phyloP scores from a whole-genome alignment of 2,113 vertebrate species.

The Misgurnus anguillicaudatus region DNA sequence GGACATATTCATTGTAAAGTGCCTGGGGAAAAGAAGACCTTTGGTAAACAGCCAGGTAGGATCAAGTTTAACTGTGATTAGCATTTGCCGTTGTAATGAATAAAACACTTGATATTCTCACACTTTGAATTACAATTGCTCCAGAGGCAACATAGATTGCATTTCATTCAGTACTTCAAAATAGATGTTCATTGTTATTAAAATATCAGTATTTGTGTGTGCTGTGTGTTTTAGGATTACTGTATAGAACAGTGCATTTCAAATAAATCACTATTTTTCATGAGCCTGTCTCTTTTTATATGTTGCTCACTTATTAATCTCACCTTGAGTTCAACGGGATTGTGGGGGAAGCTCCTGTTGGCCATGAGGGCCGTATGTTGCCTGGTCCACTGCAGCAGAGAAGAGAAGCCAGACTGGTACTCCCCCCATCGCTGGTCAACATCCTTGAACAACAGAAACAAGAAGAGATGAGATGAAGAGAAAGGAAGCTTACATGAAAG shows the following conservation, averaged over 20 bases:
- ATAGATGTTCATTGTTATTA: too few relatives aligned
- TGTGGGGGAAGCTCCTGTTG: conserved; percentile 94
- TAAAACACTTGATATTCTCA: not conserved
- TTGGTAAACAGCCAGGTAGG: conserved; percentile 18
- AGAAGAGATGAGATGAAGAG: not conserved
- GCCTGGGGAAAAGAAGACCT: conserved; percentile 72
- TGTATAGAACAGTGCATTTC: too few relatives aligned
- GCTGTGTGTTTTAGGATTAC: too few relatives aligned
- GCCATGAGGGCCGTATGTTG: conserved; percentile 92
- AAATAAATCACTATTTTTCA: too few relatives aligned
- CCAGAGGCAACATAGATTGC: not conserved
- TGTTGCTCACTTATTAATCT: not conserved
- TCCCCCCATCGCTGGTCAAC: conserved; percentile 93
- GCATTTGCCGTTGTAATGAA: not conserved
- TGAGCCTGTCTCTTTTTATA: too few relatives aligned
- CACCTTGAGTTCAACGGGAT: conserved; percentile 97
- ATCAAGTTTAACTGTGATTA: not conserved
- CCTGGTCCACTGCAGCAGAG: conserved; percentile 94
- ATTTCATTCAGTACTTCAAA: too few relatives aligned
- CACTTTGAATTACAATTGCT: not conserved
- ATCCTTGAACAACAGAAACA: conserved; percentile 75
- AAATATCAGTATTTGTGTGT: too few relatives aligned
- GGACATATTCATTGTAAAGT: conserved; percentile 99
- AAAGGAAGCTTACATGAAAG: not conserved
- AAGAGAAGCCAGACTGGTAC: conserved; percentile 88